These are phyloP conservation scores for Spinus olivaceus DNA, from an alignment of 2,797 vertebrate species.

Conservation along the genomic window DNA sequence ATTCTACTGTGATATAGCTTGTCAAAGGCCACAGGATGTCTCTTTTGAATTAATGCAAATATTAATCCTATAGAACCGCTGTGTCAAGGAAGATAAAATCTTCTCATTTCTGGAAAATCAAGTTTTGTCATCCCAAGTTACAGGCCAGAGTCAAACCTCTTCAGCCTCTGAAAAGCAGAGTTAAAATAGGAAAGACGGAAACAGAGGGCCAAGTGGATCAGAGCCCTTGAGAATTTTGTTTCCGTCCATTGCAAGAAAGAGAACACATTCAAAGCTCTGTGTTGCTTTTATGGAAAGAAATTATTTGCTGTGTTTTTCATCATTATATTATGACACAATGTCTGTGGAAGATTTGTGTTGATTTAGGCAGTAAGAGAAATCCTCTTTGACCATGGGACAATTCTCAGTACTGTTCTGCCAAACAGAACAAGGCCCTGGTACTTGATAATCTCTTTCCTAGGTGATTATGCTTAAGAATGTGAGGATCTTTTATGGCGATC, in stretches of 20 bases:
- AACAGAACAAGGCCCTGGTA: background rate
- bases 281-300: background rate
- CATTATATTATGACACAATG: background rate
- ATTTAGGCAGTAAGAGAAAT: background rate
- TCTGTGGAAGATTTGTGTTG: background rate
- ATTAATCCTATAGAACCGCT: background rate
- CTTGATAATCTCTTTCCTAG: background rate
- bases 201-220: background rate
- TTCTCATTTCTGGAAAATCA: background rate
- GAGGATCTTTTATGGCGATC: background rate
- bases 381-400: background rate
- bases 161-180: background rate
- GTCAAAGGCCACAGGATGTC: background rate
- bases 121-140: background rate
- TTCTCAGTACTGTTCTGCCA: background rate
- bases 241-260: background rate
- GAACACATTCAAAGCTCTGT: background rate
- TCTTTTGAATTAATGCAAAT: background rate
- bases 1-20: background rate
- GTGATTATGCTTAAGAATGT: background rate
- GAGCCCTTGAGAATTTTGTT: background rate
- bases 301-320: background rate
- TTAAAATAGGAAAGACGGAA: background rate
- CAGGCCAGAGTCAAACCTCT: background rate
- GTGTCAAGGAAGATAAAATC: background rate